phyloP scores from a whole-genome alignment of 2,888 invertebrate genomes.

The Aphidius colemani region DNA sequence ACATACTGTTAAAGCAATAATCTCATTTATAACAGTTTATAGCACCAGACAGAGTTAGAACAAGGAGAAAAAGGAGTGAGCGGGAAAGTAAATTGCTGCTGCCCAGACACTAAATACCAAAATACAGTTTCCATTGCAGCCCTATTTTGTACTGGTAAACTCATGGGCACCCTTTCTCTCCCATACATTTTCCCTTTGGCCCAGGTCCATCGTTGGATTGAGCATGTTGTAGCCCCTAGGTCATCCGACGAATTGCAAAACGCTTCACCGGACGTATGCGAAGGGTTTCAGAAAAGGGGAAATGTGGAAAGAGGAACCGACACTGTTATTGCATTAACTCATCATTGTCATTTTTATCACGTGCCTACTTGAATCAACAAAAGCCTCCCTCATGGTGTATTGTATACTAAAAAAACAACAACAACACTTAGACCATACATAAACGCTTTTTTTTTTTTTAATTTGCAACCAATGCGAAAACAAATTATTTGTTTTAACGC shows the following conservation, averaged over 20 bases:
- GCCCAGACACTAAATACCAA: slow-evolving; percentile 50
- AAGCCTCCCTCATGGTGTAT: slow-evolving; percentile 25
- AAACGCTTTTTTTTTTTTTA: too few species aligned
- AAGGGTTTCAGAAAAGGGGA: slow-evolving; percentile 31
- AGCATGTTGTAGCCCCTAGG: slow-evolving; percentile 34
- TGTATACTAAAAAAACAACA: too few species aligned
- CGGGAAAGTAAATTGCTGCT: slow-evolving; percentile 52
- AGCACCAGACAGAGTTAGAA: slow-evolving; percentile 34
- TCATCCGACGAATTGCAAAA: slow-evolving; percentile 42
- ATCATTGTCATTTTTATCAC: slow-evolving; percentile 60
- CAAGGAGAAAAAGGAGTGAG: slow-evolving; percentile 12
- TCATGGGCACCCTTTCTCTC: slow-evolving; percentile 26
- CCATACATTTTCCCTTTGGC: slow-evolving; percentile 21
- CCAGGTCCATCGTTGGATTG: slow-evolving; percentile 26
- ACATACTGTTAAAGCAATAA: slow-evolving; percentile 42
- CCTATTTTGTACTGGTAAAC: slow-evolving; percentile 23
- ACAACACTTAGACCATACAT: too few species aligned
- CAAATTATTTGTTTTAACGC: slow-evolving; percentile 44
- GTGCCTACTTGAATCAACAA: slow-evolving; percentile 55
- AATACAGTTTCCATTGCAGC: slow-evolving; percentile 37
- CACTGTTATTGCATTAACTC: slow-evolving; percentile 60
- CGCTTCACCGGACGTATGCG: slow-evolving; percentile 34
- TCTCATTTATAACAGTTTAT: slow-evolving; percentile 55
- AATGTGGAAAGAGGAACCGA: slow-evolving; percentile 37
- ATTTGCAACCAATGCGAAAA: slow-evolving; percentile 15